Evolutionary conservation across 2,113 vertebrate species (phyloP).

Genomic region (Nycticryphes semicollaris): DNA sequence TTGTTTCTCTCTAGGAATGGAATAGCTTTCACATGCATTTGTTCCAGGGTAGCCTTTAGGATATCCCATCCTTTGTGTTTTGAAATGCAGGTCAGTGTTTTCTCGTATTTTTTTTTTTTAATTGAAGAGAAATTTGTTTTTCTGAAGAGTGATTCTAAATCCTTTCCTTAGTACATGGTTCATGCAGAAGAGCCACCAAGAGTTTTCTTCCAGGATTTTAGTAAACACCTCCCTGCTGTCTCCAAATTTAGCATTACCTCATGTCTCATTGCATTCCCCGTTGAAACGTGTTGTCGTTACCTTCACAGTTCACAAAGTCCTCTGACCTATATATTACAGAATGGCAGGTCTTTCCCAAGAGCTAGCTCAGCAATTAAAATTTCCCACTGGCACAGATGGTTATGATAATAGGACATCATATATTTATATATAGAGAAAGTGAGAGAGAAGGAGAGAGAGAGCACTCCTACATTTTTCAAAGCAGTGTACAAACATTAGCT

Average conservation of each 20-base stretch:
- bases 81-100: neutral
- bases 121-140: neutral
- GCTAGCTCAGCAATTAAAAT: constrained; percentile 58
- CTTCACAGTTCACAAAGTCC: constrained; percentile 34
- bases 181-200: neutral
- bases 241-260: constrained; percentile 25
- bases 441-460: neutral
- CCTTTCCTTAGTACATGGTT: neutral
- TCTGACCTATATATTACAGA: constrained; percentile 57
- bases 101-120: neutral
- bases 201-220: neutral
- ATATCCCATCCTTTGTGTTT: neutral
- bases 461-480: constrained; percentile 30
- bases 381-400: constrained; percentile 57
- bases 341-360: constrained; percentile 54
- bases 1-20: constrained; percentile 2
- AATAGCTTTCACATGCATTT: constrained; percentile 4
- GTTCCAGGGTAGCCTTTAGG: neutral
- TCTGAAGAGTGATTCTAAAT: neutral
- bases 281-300: constrained; percentile 18
- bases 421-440: constrained; percentile 39
- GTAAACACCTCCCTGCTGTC: neutral
- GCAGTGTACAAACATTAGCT: constrained; percentile 25
- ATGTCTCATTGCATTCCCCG: constrained; percentile 3
- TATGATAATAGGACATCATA: constrained; percentile 48